Evolutionary conservation across 2,797 vertebrate genomes (phyloP).

Genomic region (Phalanger gymnotis): DNA sequence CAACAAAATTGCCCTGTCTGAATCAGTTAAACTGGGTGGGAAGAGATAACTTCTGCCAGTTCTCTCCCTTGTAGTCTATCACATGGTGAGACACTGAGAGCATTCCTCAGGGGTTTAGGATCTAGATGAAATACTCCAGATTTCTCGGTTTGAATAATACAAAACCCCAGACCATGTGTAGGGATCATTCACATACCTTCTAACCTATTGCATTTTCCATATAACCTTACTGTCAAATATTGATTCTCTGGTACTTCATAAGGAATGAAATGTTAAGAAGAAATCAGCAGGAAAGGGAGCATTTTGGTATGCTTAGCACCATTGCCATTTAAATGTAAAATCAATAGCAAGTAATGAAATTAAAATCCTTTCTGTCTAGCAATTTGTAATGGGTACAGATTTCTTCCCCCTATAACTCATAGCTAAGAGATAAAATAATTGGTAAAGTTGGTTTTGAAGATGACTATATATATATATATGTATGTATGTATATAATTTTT

Average conservation of each 20-base stretch:
- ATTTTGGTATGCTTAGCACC: conserved; percentile 11
- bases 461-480: conserved; percentile 37
- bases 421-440: conserved; percentile 62
- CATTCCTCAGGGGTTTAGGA: conserved; percentile 76
- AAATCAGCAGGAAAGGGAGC: conserved; percentile 36
- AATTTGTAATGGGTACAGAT: conserved; percentile 51
- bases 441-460: conserved; percentile 68
- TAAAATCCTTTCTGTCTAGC: conserved; percentile 62
- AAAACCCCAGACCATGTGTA: conserved; percentile 67
- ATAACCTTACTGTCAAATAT: conserved; percentile 71
- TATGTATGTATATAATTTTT: neutral
- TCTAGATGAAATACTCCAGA: conserved; percentile 76
- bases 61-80: conserved; percentile 74
- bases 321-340: conserved; percentile 65
- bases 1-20: conserved; percentile 84
- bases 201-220: conserved; percentile 70
- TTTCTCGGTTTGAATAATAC: conserved; percentile 74
- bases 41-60: conserved; percentile 81
- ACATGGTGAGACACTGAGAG: conserved; percentile 71
- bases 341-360: conserved; percentile 26
- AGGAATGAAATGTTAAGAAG: conserved; percentile 37
- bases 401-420: conserved; percentile 38
- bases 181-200: conserved; percentile 43
- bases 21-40: conserved; percentile 83
- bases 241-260: conserved; percentile 58